A percentile compares a stretch with the other conserved stretches of the same genome.
phyloP scores from a whole-genome alignment of 2,113 vertebrate species.

The Castor canadensis region DNA sequence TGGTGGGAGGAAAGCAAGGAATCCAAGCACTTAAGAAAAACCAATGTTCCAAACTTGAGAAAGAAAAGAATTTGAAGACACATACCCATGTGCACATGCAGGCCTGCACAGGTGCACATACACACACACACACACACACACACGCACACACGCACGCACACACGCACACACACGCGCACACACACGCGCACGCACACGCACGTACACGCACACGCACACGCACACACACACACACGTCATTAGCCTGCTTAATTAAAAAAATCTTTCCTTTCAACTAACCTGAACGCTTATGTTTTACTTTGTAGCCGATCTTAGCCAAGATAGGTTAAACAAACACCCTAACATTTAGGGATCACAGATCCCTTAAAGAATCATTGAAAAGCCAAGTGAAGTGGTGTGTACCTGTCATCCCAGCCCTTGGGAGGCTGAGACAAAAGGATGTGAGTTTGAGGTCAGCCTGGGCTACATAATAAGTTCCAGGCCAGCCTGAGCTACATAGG shows the following conservation, averaged over 20 bases:
- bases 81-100: not conserved
- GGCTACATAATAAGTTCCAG: too few species aligned
- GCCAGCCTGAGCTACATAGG: too few species aligned
- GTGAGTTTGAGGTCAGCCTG: too few species aligned
- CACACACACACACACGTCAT: too few species aligned
- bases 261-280: not conserved
- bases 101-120: not conserved
- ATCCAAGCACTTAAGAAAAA: not conserved
- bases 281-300: not conserved
- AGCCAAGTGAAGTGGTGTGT: too few species aligned
- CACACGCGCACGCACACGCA: not conserved
- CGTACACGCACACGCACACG: not conserved
- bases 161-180: too few species aligned
- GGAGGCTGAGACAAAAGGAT: too few species aligned
- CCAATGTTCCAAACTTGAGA: not conserved
- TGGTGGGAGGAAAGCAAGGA: not conserved
- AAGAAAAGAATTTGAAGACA: not conserved
- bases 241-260: too few species aligned
- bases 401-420: too few species aligned
- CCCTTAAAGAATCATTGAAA: not conserved
- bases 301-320: not conserved
- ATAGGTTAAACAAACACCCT: not conserved
- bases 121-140: rapidly evolving
- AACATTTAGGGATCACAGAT: not conserved
- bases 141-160: not conserved